Percentiles rank a stretch among this genome's conserved stretches.
Conservation (phyloP, 2,797 vertebrate species). For the Pitangus sulphuratus region DNA sequence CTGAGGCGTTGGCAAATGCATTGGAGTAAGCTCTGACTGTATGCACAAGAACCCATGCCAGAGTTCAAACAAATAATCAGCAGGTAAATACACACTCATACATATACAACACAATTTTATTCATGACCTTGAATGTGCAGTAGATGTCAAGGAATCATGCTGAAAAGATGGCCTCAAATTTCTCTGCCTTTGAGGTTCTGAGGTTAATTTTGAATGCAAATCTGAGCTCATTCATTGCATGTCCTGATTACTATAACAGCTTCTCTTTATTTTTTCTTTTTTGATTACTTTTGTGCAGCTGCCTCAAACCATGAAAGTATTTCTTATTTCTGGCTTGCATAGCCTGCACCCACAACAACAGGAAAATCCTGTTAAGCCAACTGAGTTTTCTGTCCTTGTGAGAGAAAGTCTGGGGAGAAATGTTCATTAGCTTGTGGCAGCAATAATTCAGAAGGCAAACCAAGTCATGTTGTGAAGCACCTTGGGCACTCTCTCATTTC, state of each 20-base stretch:
- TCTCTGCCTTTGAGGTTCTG: background rate
- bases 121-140: background rate
- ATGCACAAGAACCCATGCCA: background rate
- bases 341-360: background rate
- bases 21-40: background rate
- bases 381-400: background rate
- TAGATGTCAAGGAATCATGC: background rate
- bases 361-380: constrained; percentile 14
- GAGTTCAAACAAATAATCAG: background rate
- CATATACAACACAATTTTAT: background rate
- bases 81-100: background rate
- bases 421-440: background rate
- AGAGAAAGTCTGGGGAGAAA: background rate
- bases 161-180: background rate
- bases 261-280: background rate
- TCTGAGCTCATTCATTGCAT: background rate
- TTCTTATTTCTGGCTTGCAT: background rate
- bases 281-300: background rate
- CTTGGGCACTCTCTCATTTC: background rate
- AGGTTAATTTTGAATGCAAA: background rate
- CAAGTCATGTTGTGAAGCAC: background rate
- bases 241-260: background rate
- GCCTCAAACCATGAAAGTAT: background rate
- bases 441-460: constrained; percentile 10
- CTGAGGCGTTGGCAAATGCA: background rate